Base-by-base conservation (phyloP, 1,140 invertebrate species). In the Drosophila mojavensis region DNA sequence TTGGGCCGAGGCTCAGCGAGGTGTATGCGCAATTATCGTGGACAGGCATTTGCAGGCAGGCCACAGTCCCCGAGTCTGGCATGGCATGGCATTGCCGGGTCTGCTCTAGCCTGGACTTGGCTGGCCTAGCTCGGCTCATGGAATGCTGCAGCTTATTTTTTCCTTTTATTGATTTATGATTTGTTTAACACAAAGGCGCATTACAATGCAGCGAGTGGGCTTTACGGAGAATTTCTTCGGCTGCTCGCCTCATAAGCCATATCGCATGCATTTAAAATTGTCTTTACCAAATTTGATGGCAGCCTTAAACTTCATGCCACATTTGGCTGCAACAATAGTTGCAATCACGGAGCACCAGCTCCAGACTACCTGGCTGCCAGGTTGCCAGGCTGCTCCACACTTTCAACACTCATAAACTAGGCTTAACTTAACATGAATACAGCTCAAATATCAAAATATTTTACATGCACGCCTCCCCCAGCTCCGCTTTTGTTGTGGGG, bases 101-200 rank as follows among this genome's bases (percentile, higher is more conserved):
- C 17, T 17, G 17, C 5, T 15, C 33, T 15, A 30, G 47, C 33
- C 45, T 39, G 47, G 26, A 17, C 39, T 43, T 45, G 58, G 39
- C 36, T 15, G 51, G 36, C 5, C 64, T 28, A 20, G 48, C 28
- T 13, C 4, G 26, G 28, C 15, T 54, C 53, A 36, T 88, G 83
- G 83, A 89, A 89, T 88, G 77, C 84, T 68, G 73, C 60, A 63
- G 78, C 84, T 88, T 88, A 89, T 79, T 88, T 89, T 89, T 88
- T 89, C 84, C 80, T 88, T 88, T 88, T 88, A 88, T 88, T 88
- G 83, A 88, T 88, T 88, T 88, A 88, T 88, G 83, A 88, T 88
- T 88, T 88, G 83, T 88, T 88, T 88, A 88, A 88, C 83, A 89
- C 83, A 88, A 88, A 88, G 84, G 84, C 84, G 74, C 83, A 88